Evolutionary conservation across 2,888 invertebrate genomes (phyloP).

Genomic region (Drosophila mercatorum): DNA sequence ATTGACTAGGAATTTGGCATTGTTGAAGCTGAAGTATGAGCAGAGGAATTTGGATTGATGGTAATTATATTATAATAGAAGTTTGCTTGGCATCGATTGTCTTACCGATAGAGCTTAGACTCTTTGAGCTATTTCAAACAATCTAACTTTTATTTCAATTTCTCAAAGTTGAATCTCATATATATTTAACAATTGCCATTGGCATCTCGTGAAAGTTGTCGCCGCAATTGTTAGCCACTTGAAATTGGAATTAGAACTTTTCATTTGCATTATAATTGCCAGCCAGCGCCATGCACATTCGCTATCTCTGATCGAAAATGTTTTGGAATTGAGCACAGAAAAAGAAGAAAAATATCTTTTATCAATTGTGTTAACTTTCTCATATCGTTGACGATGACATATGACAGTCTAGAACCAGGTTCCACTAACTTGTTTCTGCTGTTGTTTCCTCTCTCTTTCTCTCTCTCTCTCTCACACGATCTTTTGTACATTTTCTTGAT

Average conservation of each 20-base stretch:
- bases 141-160: too few species aligned
- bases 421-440: constrained; percentile 22
- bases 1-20: not conserved
- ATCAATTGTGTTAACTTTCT: constrained; percentile 52
- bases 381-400: constrained; percentile 41
- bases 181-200: constrained; percentile 1
- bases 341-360: constrained; percentile 16
- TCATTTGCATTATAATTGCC: constrained; percentile 54
- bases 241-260: constrained; percentile 60
- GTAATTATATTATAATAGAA: not conserved
- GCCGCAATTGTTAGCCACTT: constrained; percentile 29
- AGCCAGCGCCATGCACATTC: constrained; percentile 1
- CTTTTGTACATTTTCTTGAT: constrained; percentile 57
- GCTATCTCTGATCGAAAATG: constrained; percentile 43
- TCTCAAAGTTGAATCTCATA: not conserved
- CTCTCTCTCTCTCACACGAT: constrained; percentile 7
- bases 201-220: constrained; percentile 50
- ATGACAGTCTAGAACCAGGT: constrained; percentile 37
- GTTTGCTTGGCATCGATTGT: not conserved
- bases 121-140: too few species aligned
- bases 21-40: not conserved
- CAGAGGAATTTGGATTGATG: too few species aligned
- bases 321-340: constrained; percentile 13
- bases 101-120: too few species aligned
- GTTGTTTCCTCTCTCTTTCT: constrained; percentile 4